Evolutionary conservation across 2,113 vertebrate species (phyloP), one percentile per base, ranked within the genome.

Genomic region (Dasyprocta punctata): DNA sequence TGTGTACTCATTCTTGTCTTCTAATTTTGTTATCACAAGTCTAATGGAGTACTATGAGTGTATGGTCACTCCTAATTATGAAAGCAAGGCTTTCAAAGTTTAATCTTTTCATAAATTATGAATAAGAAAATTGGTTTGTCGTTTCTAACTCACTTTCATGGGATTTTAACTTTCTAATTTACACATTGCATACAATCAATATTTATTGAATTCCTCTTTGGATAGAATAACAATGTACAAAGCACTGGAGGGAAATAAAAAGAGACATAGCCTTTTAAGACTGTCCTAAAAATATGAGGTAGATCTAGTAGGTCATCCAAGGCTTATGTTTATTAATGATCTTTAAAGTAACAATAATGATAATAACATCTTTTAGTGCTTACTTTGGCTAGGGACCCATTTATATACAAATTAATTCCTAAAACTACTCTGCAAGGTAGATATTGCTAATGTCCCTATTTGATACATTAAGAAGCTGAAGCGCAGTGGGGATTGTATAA

Each of bases 81-180:
- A 89, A 84, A 95, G 78, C 44, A 92, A 94, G 52, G 95, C 86
- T 97, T 93, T 69, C 10, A 92, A 22, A 96, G 90, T 77, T 95
- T 96, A 90, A 81, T 96, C 36, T 89, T 95, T 87, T 89, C 75
- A 78, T 47, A 96, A 36, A 91, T 89, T 98, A 75, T 96, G 94
- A 95, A 80, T 93, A 97, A 94, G 77, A 77, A 92, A 93, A 91
- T 94, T 92, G 92, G 90, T 90, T 86, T 89, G 38, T 96, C 91
- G 75, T 97, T 97, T 98, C 85, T 71, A 90, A 61, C 88, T 94
- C 41, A 78, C 41, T 83, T 96, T 92, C 95, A 94, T 94, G 71
- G 77, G 30, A 91, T 94, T 97, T 97, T 95, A 96, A 97, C 73
- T 95, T 47, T 84, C 80, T 97, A 94, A 94, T 97, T 97, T 96